A percentile compares a stretch with the other conserved stretches of the same genome.
These are phyloP conservation scores for Eucera pruinosa DNA, from an alignment of 2,888 invertebrate genomes.

Conservation along the genomic window DNA sequence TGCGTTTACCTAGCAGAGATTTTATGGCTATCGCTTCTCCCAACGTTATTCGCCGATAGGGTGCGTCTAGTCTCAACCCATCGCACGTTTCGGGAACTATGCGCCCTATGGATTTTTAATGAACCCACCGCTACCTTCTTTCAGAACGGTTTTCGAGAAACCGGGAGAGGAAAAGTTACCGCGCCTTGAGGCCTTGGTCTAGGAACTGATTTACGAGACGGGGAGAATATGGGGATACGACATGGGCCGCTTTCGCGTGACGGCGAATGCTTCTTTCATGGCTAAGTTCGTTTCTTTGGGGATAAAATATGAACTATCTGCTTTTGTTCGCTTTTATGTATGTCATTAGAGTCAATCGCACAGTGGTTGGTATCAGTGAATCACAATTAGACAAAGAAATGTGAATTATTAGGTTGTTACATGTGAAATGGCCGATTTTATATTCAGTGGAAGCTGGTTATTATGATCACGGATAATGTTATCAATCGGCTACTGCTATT, in stretches of 20 bases:
- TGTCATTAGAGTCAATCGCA: too few species aligned
- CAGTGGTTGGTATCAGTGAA: too few species aligned
- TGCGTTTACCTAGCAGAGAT: constrained; percentile 57
- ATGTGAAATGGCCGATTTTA: too few species aligned
- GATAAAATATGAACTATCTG: too few species aligned
- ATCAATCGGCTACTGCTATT: too few species aligned
- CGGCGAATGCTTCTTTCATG: too few species aligned
- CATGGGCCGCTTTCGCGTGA: constrained; percentile 1
- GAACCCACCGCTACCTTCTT: constrained; percentile 41
- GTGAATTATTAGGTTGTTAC: too few species aligned
- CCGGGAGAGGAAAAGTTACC: constrained; percentile 7
- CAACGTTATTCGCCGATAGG: constrained; percentile 16
- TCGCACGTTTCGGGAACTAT: constrained; percentile 63
- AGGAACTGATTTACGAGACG: constrained; percentile 25
- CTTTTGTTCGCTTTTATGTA: too few species aligned
- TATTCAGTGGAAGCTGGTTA: too few species aligned
- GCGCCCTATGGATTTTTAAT: constrained; percentile 66
- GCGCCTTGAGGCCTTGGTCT: not conserved
- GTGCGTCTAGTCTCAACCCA: constrained; percentile 51
- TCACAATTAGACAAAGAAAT: too few species aligned
- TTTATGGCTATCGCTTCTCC: constrained; percentile 19
- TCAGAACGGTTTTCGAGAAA: constrained; percentile 26
- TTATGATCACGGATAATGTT: too few species aligned
- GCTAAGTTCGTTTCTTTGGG: too few species aligned
- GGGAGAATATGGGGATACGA: not conserved